Conservation (phyloP, 2,797 vertebrate species). For the Acanthis flammea region DNA sequence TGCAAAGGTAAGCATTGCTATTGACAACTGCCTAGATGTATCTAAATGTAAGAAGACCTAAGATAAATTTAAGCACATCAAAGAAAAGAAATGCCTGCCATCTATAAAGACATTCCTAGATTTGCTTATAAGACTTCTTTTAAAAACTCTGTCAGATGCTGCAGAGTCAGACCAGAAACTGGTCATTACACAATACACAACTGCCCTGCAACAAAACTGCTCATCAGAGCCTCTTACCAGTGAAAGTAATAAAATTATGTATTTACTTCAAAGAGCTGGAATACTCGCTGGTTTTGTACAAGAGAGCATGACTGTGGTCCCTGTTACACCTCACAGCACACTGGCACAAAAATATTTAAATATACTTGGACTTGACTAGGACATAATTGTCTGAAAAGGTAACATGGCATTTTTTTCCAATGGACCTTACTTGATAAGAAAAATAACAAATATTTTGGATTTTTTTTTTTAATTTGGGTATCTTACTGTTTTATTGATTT, state of each 20-base stretch:
- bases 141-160: neutral
- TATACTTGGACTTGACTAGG: neutral
- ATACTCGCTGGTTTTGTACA: fast-evolving
- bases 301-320: neutral
- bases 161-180: neutral
- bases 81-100: neutral
- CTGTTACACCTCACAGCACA: neutral
- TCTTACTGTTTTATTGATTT: neutral
- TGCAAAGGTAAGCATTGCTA: neutral
- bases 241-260: neutral
- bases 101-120: neutral
- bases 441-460: neutral
- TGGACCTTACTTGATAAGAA: neutral
- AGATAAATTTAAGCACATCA: neutral
- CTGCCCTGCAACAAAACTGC: neutral
- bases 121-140: neutral
- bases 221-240: neutral
- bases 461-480: fast-evolving
- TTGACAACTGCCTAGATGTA: neutral
- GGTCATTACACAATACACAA: neutral
- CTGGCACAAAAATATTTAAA: neutral
- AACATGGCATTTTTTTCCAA: neutral
- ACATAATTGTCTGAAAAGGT: neutral
- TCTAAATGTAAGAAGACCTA: neutral
- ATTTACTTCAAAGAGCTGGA: neutral